A percentile compares a stretch with the other conserved stretches of the same genome.
These are phyloP conservation scores for Dioctria linearis DNA, from an alignment of 2,888 invertebrate species.

Conservation along the genomic window DNA sequence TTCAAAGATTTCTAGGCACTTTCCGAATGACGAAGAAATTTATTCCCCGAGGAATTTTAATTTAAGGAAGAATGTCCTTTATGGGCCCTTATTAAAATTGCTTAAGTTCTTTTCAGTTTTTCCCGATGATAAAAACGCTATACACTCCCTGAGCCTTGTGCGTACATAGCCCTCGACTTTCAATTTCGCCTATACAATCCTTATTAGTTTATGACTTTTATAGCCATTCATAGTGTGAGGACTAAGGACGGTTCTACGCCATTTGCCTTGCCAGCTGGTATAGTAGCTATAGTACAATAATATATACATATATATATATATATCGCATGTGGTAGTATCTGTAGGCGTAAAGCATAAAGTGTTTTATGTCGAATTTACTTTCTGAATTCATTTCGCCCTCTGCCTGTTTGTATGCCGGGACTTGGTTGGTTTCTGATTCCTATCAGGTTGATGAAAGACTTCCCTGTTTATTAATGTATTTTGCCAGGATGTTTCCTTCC, in stretches of 20 bases:
- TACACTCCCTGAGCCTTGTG: conserved; percentile 12
- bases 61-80: conserved; percentile 52
- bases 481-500: conserved; percentile 34
- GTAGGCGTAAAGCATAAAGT: conserved; percentile 35
- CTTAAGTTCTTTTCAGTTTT: conserved; percentile 23
- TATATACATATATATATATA: too few relatives aligned
- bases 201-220: conserved; percentile 48
- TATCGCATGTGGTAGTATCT: not conserved
- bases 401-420: conserved; percentile 3
- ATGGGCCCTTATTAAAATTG: conserved; percentile 53
- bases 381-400: conserved; percentile 5
- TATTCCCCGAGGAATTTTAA: conserved; percentile 52
- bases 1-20: not conserved
- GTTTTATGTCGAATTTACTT: conserved; percentile 51
- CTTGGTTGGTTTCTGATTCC: conserved; percentile 15
- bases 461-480: conserved; percentile 50
- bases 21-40: conserved; percentile 41
- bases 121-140: conserved; percentile 11
- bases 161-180: conserved; percentile 24
- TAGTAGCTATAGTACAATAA: too few relatives aligned
- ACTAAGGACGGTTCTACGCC: not conserved
- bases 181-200: conserved; percentile 42
- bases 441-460: conserved; percentile 53
- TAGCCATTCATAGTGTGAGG: not conserved
- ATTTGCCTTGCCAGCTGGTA: conserved; percentile 8